These are phyloP conservation scores for Neolamprologus kungweensis DNA, from an alignment of 2,113 vertebrate genomes.

Conservation along the genomic window DNA sequence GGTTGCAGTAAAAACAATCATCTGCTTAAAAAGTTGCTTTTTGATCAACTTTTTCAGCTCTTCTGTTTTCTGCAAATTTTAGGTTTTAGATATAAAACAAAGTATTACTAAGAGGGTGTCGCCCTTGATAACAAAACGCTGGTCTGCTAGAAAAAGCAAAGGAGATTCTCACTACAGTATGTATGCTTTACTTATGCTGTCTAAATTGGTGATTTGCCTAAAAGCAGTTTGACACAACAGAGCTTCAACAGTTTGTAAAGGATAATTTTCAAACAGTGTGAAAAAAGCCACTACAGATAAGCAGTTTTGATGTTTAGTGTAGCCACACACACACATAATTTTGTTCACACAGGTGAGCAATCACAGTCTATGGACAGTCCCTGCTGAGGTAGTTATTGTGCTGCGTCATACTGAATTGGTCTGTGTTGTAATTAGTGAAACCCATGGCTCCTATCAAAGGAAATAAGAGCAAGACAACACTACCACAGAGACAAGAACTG, in stretches of 20 bases:
- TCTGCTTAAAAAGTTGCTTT: background rate
- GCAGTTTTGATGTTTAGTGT: background rate
- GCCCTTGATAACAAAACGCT: background rate
- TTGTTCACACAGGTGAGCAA: constrained; percentile 22
- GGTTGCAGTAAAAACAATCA: background rate
- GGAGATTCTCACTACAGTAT: background rate
- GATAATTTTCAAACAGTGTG: background rate
- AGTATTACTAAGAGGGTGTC: background rate
- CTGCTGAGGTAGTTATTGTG: constrained; percentile 20
- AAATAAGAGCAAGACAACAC: constrained; percentile 3
- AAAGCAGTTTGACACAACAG: background rate
- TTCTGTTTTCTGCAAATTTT: background rate
- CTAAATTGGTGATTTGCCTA: background rate
- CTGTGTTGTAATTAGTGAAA: constrained; percentile 34
- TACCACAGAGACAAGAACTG: background rate
- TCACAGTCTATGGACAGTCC: background rate
- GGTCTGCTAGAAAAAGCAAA: background rate
- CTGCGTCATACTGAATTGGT: constrained; percentile 12
- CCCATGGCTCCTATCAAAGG: constrained; percentile 24
- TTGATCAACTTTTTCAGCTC: background rate
- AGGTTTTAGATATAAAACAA: background rate
- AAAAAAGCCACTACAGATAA: background rate
- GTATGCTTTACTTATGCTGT: background rate
- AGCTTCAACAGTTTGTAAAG: background rate
- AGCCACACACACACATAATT: background rate